phyloP scores from a whole-genome alignment of 2,888 invertebrate species.

The Saturnia japonica region DNA sequence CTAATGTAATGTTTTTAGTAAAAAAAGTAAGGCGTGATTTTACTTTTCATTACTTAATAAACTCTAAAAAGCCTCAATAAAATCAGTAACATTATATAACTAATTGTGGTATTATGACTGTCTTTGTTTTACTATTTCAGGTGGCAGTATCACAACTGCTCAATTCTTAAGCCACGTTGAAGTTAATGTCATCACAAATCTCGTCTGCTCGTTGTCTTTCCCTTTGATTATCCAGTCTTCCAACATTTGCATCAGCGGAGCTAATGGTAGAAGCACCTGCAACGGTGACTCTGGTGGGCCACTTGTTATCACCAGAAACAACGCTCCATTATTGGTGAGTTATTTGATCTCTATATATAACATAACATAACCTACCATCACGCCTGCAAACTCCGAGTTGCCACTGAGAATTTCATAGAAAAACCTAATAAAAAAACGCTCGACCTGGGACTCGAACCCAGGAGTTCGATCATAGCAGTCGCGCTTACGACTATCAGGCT shows the following conservation, averaged over 20 bases:
- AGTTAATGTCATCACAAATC: conserved; percentile 44
- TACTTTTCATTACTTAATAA: background rate
- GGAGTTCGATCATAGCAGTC: too few relatives aligned
- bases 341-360: too few relatives aligned
- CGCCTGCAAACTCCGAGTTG: too few relatives aligned
- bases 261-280: conserved; percentile 45
- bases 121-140: conserved; percentile 35
- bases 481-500: too few relatives aligned
- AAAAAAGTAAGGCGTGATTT: too few relatives aligned
- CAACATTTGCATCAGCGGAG: conserved; percentile 55
- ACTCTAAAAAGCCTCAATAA: background rate
- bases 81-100: background rate
- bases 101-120: background rate
- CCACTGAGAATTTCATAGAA: too few relatives aligned
- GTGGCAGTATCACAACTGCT: conserved; percentile 29
- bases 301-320: conserved; percentile 37
- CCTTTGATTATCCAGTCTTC: conserved; percentile 37
- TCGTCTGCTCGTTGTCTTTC: conserved; percentile 39
- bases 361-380: too few relatives aligned
- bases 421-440: too few relatives aligned
- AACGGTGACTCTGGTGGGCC: conserved; percentile 60
- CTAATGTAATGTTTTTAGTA: too few relatives aligned
- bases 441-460: too few relatives aligned
- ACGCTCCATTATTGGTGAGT: conserved; percentile 33
- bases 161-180: conserved; percentile 44